phyloP scores from a whole-genome alignment of 2,888 invertebrate species.

The Miltochrista miniata region DNA sequence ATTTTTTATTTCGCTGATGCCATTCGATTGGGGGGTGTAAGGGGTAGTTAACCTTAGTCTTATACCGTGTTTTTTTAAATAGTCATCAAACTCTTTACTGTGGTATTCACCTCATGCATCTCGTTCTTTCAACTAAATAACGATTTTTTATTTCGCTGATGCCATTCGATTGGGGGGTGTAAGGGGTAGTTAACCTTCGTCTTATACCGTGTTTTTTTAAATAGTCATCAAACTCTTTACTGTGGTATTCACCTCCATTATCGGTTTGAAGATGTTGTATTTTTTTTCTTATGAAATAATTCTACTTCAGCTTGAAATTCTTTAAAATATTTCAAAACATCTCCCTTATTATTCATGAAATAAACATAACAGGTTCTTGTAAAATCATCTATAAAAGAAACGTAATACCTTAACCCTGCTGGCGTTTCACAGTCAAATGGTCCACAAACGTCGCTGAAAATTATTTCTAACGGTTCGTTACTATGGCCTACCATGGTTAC shows the following conservation, averaged over 20 bases:
- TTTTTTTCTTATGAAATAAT: neutral
- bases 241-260: neutral
- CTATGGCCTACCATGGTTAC: no score
- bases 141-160: neutral
- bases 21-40: constrained; percentile 4
- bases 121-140: no score
- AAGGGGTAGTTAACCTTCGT: constrained; percentile 1
- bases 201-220: constrained; percentile 7
- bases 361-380: constrained; percentile 17
- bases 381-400: constrained; percentile 21
- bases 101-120: neutral
- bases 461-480: no score
- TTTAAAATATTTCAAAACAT: constrained; percentile 1
- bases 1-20: constrained; percentile 1
- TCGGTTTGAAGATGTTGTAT: constrained; percentile 1
- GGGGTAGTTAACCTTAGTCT: constrained; percentile 1
- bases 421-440: constrained; percentile 3
- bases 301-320: neutral
- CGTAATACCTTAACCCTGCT: constrained; percentile 16
- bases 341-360: constrained; percentile 9
- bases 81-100: constrained; percentile 4
- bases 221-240: constrained; percentile 4
- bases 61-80: constrained; percentile 7
- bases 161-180: constrained; percentile 4
- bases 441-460: constrained; percentile 7